These are phyloP conservation scores for Masticophis lateralis DNA, from an alignment of 2,797 vertebrate species.

Conservation along the genomic window DNA sequence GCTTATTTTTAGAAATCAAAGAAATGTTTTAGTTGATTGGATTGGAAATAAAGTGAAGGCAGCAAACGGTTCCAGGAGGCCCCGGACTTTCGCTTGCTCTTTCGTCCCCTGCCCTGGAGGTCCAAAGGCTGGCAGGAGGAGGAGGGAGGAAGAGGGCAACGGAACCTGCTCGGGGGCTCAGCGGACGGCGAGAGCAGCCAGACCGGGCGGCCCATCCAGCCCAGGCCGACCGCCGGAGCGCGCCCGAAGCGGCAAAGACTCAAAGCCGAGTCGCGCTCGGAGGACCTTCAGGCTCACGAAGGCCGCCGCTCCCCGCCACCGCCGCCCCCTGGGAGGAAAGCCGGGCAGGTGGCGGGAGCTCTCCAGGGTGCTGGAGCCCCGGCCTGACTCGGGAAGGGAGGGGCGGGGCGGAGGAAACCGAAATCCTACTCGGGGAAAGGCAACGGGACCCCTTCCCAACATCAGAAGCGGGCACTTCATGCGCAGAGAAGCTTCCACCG, in stretches of 20 bases:
- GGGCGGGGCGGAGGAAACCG: not conserved
- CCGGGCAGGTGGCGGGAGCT: not conserved
- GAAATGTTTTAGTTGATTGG: not conserved
- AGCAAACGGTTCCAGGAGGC: not conserved
- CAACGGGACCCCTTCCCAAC: not conserved
- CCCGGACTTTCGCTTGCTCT: not conserved
- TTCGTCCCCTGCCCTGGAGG: not conserved
- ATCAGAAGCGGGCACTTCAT: not conserved
- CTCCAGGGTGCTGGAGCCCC: not conserved
- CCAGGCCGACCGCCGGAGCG: not conserved
- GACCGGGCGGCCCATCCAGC: not conserved
- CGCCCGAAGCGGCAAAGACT: not conserved
- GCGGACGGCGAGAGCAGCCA: too few relatives aligned
- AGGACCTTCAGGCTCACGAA: not conserved
- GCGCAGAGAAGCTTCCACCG: not conserved
- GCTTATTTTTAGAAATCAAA: constrained; percentile 24
- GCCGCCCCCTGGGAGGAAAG: not conserved
- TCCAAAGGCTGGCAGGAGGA: not conserved
- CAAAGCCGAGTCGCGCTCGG: too few relatives aligned
- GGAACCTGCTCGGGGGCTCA: too few relatives aligned
- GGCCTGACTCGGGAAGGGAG: not conserved
- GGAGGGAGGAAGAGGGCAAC: too few relatives aligned
- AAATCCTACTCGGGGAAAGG: not conserved
- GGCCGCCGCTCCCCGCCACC: too few relatives aligned
- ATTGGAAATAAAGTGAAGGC: constrained; percentile 1